These are phyloP conservation scores for Melolontha melolontha DNA, from an alignment of 2,888 invertebrate species.

Conservation along the genomic window DNA sequence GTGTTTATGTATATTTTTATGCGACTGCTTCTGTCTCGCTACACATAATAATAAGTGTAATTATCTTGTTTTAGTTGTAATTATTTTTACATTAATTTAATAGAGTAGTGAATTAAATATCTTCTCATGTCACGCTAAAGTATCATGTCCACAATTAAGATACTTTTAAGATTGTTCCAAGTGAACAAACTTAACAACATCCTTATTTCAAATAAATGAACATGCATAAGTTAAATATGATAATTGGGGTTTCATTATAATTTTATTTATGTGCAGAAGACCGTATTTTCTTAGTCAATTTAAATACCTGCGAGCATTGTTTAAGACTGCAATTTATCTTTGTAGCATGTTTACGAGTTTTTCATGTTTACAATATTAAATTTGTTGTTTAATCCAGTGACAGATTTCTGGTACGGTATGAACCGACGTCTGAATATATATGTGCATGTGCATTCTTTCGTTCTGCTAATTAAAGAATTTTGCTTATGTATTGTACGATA, in stretches of 20 bases:
- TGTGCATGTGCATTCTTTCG: constrained; percentile 12
- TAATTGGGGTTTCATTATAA: constrained; percentile 41
- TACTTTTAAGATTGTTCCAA: constrained; percentile 64
- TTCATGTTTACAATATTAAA: constrained; percentile 37
- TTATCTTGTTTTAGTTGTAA: constrained; percentile 62
- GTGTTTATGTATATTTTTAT: constrained; percentile 41
- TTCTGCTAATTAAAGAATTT: constrained; percentile 26
- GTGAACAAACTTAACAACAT: constrained; percentile 51
- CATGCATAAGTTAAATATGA: constrained; percentile 39
- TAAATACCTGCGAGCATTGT: constrained; percentile 39
- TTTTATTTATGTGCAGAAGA: constrained; percentile 36
- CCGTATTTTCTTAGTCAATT: constrained; percentile 35
- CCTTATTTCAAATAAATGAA: constrained; percentile 41
- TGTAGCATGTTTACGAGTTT: constrained; percentile 35
- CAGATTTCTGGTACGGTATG: constrained; percentile 30
- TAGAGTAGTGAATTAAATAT: constrained; percentile 60
- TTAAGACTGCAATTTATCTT: constrained; percentile 39
- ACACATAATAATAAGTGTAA: constrained; percentile 62
- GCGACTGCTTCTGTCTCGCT: constrained; percentile 57
- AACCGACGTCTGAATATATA: constrained; percentile 24
- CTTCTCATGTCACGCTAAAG: constrained; percentile 57
- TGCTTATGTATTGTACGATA: too few relatives aligned
- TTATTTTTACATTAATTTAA: constrained; percentile 65
- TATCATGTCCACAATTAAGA: constrained; percentile 55
- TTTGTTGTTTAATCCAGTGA: constrained; percentile 36